Percentiles rank a stretch among this genome's conserved stretches.
Conservation (phyloP, 2,113 vertebrate species). For the Lota lota region DNA sequence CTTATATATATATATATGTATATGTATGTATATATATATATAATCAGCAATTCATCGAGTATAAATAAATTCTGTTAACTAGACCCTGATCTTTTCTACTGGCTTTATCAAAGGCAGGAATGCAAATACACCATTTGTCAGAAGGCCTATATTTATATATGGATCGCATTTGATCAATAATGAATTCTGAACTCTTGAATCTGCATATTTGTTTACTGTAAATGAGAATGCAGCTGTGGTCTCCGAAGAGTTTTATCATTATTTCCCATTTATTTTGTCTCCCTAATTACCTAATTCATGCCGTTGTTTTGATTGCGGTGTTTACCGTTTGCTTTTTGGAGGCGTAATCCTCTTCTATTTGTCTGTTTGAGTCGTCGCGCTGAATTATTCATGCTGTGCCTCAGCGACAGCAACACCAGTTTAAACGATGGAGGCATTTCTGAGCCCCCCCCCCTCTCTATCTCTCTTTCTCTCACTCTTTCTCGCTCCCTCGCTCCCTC, state of each 20-base stretch:
- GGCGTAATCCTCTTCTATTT: constrained; percentile 78
- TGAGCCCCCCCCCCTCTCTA: constrained; percentile 62
- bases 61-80: too few relatives aligned
- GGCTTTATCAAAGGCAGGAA: too few relatives aligned
- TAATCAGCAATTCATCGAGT: too few relatives aligned
- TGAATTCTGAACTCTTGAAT: constrained; percentile 68
- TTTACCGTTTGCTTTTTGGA: constrained; percentile 77
- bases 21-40: neutral
- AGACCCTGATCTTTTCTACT: too few relatives aligned
- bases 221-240: constrained; percentile 69
- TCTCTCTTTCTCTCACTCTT: constrained; percentile 16
- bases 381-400: constrained; percentile 78
- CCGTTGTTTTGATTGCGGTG: constrained; percentile 78
- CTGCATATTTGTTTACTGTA: constrained; percentile 72
- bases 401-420: constrained; percentile 71
- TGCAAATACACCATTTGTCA: too few relatives aligned
- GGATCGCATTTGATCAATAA: constrained; percentile 19
- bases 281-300: constrained; percentile 80
- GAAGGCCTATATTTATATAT: too few relatives aligned
- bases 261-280: constrained; percentile 80
- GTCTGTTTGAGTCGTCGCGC: constrained; percentile 77
- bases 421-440: constrained; percentile 77
- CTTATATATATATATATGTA: constrained; percentile 41
- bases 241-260: constrained; percentile 77
- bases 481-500: constrained; percentile 24